Percentiles rank a stretch among this genome's conserved stretches.
Conservation (phyloP, 2,888 invertebrate genomes). For the Octonoba sinensis region DNA sequence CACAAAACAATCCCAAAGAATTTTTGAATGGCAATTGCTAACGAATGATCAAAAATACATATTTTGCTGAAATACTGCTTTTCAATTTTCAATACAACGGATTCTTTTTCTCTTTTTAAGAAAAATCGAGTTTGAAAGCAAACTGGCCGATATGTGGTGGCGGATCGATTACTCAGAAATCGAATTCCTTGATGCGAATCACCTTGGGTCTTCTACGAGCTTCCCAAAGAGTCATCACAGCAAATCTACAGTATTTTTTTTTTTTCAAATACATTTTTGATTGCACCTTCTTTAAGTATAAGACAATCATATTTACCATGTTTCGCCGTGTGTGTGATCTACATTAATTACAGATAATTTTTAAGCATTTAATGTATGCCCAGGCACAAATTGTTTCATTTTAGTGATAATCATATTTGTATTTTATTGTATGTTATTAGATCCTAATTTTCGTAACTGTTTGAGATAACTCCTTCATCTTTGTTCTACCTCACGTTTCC, state of each 20-base stretch:
- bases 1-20: too few species aligned
- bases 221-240: slow-evolving; percentile 35
- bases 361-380: not conserved
- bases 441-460: too few species aligned
- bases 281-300: too few species aligned
- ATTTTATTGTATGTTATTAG: too few species aligned
- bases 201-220: slow-evolving; percentile 40
- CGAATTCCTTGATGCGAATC: slow-evolving; percentile 39
- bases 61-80: not conserved
- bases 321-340: not conserved
- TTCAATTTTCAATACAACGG: not conserved
- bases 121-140: slow-evolving; percentile 64
- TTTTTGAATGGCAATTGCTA: too few species aligned
- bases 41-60: not conserved
- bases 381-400: too few species aligned
- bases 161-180: slow-evolving; percentile 65
- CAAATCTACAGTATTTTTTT: slow-evolving; percentile 28
- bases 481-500: too few species aligned
- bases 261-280: too few species aligned
- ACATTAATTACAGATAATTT: not conserved
- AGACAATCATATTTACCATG: too few species aligned
- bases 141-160: slow-evolving; percentile 66
- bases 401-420: too few species aligned
- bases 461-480: too few species aligned
- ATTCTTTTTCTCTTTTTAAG: slow-evolving; percentile 16